Conservation (phyloP, 2,888 invertebrate genomes). For the Labia minor region DNA sequence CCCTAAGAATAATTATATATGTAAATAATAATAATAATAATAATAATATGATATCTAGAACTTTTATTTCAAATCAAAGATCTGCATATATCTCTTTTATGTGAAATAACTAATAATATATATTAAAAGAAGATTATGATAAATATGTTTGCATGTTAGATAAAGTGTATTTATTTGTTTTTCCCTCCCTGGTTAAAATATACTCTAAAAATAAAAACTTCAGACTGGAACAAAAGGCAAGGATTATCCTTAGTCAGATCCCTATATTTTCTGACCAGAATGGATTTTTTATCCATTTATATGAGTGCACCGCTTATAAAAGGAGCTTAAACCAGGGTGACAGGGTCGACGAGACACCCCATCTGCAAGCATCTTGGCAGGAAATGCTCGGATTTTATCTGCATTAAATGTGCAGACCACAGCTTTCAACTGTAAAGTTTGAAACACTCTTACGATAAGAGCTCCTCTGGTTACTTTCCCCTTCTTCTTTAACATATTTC, state of each 20-base stretch:
- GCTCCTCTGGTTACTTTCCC: neutral
- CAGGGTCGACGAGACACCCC: neutral
- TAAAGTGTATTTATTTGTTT: no score
- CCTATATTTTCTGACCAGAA: neutral
- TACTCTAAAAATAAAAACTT: no score
- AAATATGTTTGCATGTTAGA: no score
- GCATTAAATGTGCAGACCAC: neutral
- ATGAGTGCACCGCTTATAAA: neutral
- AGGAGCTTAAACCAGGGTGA: neutral
- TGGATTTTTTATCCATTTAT: neutral
- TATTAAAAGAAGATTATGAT: no score
- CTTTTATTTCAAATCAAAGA: no score
- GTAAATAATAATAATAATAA: no score
- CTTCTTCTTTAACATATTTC: neutral
- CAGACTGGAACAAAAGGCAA: no score
- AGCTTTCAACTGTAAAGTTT: neutral
- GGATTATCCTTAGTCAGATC: neutral
- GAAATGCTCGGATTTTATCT: constrained; percentile 6
- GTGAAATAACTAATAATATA: no score
- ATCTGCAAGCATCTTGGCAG: neutral
- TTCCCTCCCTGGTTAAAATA: no score
- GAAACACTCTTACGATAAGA: neutral
- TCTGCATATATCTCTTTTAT: no score
- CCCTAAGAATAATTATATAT: no score
- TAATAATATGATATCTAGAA: no score